Percentiles rank a stretch among this genome's conserved stretches.
Conservation (phyloP, 2,888 invertebrate species). For the Sphaeridia pumilis region DNA sequence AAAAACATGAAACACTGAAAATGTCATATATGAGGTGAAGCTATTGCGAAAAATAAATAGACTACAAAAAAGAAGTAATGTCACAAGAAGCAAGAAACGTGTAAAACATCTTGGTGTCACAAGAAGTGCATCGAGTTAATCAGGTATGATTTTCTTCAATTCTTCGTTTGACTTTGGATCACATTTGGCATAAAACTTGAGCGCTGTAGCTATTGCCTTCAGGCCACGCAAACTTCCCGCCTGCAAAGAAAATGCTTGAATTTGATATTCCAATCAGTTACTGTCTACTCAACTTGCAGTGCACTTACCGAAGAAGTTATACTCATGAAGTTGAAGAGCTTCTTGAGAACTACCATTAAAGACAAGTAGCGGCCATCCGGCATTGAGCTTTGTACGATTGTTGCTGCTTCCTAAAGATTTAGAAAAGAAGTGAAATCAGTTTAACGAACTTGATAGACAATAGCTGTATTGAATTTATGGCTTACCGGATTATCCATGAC, state of each 20-base stretch:
- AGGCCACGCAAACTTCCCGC: constrained; percentile 73
- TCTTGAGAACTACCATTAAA: constrained; percentile 73
- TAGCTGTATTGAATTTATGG: not conserved
- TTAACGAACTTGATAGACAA: not conserved
- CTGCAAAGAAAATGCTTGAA: too few species aligned
- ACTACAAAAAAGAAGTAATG: too few species aligned
- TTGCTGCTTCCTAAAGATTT: constrained; percentile 24
- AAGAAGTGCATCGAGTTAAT: too few species aligned
- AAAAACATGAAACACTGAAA: too few species aligned
- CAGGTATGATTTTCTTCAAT: constrained; percentile 35
- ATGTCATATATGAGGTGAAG: too few species aligned
- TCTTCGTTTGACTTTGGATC: constrained; percentile 33
- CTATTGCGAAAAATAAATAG: too few species aligned
- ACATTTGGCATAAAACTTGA: constrained; percentile 36
- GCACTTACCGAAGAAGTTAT: constrained; percentile 70
- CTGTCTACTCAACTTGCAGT: not conserved
- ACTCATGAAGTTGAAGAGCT: constrained; percentile 88
- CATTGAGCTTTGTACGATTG: constrained; percentile 54
- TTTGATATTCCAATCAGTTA: not conserved
- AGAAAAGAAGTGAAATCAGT: too few species aligned
- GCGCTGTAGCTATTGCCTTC: constrained; percentile 56
- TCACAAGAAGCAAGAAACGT: too few species aligned
- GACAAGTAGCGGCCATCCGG: constrained; percentile 62
- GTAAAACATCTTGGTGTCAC: too few species aligned
- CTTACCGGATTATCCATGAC: constrained; percentile 61